Conservation (phyloP, 2,113 vertebrate species). For the Varanus komodoensis region DNA sequence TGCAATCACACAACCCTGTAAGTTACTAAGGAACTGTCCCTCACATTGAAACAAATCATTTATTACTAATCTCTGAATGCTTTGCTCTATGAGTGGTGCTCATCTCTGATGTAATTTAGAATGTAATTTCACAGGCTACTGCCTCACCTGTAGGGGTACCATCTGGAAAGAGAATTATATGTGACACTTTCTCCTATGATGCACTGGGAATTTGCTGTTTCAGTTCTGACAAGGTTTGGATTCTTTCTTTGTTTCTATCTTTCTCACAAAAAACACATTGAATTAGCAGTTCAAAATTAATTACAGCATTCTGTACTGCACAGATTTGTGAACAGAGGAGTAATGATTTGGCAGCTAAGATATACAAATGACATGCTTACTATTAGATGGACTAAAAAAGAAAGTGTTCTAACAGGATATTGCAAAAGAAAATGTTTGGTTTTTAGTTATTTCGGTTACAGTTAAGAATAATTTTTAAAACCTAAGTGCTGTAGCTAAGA, state of each 20-base stretch:
- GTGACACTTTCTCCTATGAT: constrained; percentile 55
- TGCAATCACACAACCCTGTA: constrained; percentile 36
- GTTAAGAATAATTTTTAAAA: not conserved
- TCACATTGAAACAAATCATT: constrained; percentile 75
- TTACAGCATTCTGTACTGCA: constrained; percentile 49
- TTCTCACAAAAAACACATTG: not conserved
- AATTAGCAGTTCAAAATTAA: constrained; percentile 71
- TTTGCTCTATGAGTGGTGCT: constrained; percentile 72
- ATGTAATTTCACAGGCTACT: constrained; percentile 94
- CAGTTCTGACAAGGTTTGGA: constrained; percentile 28
- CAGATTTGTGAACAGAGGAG: constrained; percentile 53
- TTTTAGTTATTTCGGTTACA: not conserved
- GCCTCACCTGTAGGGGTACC: constrained; percentile 88
- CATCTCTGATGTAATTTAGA: constrained; percentile 84
- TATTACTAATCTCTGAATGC: constrained; percentile 76
- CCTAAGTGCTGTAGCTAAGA: not conserved
- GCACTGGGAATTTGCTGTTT: constrained; percentile 55
- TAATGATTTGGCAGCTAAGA: constrained; percentile 34
- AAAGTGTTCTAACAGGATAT: not conserved
- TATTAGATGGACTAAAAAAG: not conserved
- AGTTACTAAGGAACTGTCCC: constrained; percentile 66
- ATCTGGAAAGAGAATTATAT: constrained; percentile 78
- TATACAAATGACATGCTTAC: not conserved
- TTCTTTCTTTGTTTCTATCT: constrained; percentile 15
- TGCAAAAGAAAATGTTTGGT: not conserved